A percentile compares a stretch with the other conserved stretches of the same genome.
Conservation (phyloP, 2,113 vertebrate species). For the Symphodus melops region DNA sequence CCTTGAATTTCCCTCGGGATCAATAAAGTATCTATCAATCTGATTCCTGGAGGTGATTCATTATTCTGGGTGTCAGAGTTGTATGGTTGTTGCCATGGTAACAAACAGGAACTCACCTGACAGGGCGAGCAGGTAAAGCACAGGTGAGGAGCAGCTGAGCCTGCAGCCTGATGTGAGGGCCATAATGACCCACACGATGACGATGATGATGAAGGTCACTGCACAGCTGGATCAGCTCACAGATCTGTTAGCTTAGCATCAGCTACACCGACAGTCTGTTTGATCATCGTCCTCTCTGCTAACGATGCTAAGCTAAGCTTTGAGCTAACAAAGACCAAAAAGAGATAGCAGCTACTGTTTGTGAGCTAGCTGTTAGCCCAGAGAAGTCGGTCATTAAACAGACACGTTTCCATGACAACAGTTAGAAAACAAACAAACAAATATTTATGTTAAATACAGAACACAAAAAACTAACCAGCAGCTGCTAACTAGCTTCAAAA, state of each 20-base stretch:
- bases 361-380: neutral
- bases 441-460: too few species aligned
- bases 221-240: neutral
- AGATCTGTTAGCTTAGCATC: constrained; percentile 1
- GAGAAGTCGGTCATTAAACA: neutral
- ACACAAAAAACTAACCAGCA: too few species aligned
- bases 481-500: constrained; percentile 11
- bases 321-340: neutral
- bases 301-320: neutral
- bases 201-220: constrained; percentile 8
- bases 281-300: neutral
- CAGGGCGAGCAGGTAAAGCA: constrained; percentile 4
- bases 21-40: too few species aligned
- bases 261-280: neutral
- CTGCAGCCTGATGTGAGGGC: neutral
- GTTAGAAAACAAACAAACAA: too few species aligned
- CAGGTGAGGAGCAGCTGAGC: neutral
- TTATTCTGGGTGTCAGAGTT: too few species aligned
- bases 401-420: neutral
- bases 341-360: neutral
- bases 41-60: too few species aligned
- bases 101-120: constrained; percentile 21
- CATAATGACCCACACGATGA: neutral
- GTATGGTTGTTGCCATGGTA: too few species aligned
- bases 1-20: too few species aligned